Evolutionary conservation across 2,797 vertebrate species (phyloP), one percentile per base, ranked within the genome.

Genomic region (Xerus rutilus): DNA sequence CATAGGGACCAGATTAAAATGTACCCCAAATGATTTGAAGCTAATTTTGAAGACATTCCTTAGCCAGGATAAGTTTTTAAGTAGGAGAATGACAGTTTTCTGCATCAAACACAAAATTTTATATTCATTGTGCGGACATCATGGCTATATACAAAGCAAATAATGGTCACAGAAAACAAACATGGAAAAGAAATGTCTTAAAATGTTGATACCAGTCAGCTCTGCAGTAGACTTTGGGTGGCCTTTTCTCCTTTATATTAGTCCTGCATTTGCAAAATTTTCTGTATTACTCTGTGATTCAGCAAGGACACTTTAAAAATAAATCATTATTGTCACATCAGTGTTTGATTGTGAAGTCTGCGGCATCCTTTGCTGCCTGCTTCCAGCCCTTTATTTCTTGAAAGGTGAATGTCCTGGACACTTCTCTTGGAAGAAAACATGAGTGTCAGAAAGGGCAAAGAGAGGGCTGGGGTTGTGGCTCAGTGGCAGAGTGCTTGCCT

Each of bases 301-400:
- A 8, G 8, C 59, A 91, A 92, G 65, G 39, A 81, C 43, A 78
- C 65, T 89, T 84, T 81, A 54, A 69, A 92, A 94, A 65, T 86
- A 65, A 96, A 18, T 76, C 43, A 35, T 83, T 12, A 35, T 25
- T 25, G 39, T 90, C 23, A 8, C 57, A 13, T 45, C 21, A 30
- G n/a, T 69, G 20, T 79, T 93, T 95, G 32, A 28, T 70, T 91
- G 86, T 93, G 73, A 92, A 88, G 10, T 95, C 25, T 74, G 15
- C 32, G 73, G 35, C 32, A 5, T 59, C 28, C 39, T 2, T 88
- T 59, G 28, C 30, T 39, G 73, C 70, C 12, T 76, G 65, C 59
- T 91, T 45, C 69, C 5, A 32, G 39, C 64, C 84, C 45, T 92
- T 81, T 82, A 28, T 86, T 91, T 93, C 59, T 30, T 70, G 8